These are phyloP conservation scores for Coptodon rendalli DNA, from an alignment of 2,113 vertebrate genomes.

Conservation along the genomic window DNA sequence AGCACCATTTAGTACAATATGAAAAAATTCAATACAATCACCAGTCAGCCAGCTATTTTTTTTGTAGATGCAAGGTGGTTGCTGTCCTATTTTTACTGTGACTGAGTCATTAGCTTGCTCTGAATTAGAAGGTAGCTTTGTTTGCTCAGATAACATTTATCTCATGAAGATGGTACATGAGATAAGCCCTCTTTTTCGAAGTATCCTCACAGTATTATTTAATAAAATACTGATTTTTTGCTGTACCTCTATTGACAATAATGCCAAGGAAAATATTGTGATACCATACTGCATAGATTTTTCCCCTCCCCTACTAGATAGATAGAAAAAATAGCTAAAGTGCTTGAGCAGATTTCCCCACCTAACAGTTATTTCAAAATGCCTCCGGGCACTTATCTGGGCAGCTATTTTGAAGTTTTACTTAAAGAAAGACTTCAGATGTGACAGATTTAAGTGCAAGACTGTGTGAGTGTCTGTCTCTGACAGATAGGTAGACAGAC, in stretches of 20 bases:
- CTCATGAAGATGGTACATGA: not conserved
- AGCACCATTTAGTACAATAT: not conserved
- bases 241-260: not conserved
- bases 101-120: not conserved
- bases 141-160: not conserved
- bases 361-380: not conserved
- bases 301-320: not conserved
- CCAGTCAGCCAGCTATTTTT: not conserved
- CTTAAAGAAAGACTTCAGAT: not conserved
- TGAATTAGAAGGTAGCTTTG: not conserved
- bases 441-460: not conserved
- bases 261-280: not conserved
- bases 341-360: not conserved
- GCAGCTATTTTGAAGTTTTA: not conserved
- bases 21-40: not conserved
- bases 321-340: not conserved
- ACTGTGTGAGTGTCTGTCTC: not conserved
- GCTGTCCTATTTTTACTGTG: not conserved
- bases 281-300: rapidly evolving
- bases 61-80: not conserved
- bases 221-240: not conserved
- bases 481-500: not conserved
- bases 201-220: not conserved
- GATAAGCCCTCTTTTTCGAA: rapidly evolving
- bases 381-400: rapidly evolving